phyloP scores from a whole-genome alignment of 1,140 invertebrate genomes.

The Zaprionus africanus region DNA sequence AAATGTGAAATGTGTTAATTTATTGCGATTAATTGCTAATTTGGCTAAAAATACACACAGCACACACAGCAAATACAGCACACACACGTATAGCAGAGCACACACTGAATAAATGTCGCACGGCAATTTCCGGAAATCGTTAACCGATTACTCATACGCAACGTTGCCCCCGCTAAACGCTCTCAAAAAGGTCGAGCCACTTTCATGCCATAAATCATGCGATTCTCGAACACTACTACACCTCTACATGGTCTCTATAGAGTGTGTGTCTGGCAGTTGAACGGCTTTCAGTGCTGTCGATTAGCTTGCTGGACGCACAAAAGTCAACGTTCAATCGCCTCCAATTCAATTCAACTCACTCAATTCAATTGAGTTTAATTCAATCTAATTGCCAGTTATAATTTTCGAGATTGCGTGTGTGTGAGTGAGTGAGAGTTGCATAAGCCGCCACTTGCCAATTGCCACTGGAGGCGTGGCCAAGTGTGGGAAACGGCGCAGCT shows the following conservation, averaged over 20 bases:
- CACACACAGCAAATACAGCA: conserved; percentile 2
- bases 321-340: conserved; percentile 38
- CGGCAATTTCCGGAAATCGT: conserved; percentile 63
- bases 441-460: conserved; percentile 25
- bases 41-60: conserved; percentile 41
- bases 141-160: conserved; percentile 44
- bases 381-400: conserved; percentile 30
- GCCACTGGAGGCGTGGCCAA: conserved; percentile 26
- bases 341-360: conserved; percentile 28
- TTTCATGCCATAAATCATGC: conserved; percentile 51
- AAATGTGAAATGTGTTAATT: conserved; percentile 65
- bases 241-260: no score
- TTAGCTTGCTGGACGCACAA: conserved; percentile 52
- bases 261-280: conserved; percentile 3
- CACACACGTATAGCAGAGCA: not conserved
- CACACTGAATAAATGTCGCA: conserved; percentile 55
- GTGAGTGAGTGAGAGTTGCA: conserved; percentile 23
- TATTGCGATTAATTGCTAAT: conserved; percentile 76
- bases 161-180: conserved; percentile 16
- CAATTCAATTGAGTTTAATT: conserved; percentile 18
- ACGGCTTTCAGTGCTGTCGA: conserved; percentile 30
- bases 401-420: conserved; percentile 13
- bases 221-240: conserved; percentile 54
- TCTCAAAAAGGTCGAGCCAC: conserved; percentile 54
- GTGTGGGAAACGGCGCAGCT: conserved; percentile 18